phyloP scores from a whole-genome alignment of 2,113 vertebrate genomes.

The Montifringilla adamsi region DNA sequence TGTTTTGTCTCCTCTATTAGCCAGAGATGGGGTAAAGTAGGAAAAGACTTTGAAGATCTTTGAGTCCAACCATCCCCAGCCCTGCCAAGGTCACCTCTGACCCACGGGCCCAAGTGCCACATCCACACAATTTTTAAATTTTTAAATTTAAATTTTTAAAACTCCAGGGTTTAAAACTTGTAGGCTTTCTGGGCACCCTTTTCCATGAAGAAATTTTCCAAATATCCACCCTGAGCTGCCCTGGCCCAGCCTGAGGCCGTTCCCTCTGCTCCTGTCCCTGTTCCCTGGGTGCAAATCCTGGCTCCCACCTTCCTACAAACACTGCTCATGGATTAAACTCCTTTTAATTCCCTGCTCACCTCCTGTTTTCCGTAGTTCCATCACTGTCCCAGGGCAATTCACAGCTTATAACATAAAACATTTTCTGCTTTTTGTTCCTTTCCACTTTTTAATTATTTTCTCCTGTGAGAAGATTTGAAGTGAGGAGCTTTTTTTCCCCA shows the following conservation, averaged over 20 bases:
- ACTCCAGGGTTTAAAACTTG: too few relatives aligned
- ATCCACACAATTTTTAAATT: background rate
- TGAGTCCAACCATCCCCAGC: background rate
- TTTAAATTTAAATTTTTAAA: background rate
- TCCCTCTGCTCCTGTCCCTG: background rate
- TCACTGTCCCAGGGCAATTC: background rate
- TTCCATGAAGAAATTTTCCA: background rate
- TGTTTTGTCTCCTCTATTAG: background rate
- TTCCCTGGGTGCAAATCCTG: background rate
- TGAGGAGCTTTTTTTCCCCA: background rate
- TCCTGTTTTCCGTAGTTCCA: background rate
- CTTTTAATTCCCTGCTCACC: background rate
- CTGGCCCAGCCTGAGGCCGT: rapidly evolving
- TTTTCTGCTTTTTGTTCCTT: background rate
- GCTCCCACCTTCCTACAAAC: background rate
- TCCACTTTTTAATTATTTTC: background rate
- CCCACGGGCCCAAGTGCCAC: background rate
- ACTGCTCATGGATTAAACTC: background rate
- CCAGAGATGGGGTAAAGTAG: rapidly evolving
- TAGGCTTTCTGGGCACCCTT: background rate
- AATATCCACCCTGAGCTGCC: rapidly evolving
- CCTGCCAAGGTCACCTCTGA: background rate
- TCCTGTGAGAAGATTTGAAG: background rate
- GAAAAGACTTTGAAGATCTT: background rate
- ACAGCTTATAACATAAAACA: background rate